Base-by-base conservation (phyloP, 2,113 vertebrate genomes). In the Beaufortia kweichowensis region DNA sequence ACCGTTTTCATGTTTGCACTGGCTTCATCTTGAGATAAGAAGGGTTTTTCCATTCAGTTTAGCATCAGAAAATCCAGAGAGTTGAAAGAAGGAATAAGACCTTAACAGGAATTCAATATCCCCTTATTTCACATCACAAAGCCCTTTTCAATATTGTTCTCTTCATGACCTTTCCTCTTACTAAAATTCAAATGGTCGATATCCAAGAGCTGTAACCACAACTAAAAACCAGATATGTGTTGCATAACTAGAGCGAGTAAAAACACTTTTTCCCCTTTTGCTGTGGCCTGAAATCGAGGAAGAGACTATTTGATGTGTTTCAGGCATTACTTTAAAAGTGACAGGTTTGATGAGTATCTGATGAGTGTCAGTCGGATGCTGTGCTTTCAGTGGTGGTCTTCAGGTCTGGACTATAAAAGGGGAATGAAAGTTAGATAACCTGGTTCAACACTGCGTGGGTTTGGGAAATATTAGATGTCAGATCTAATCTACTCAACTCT, bases 391-490 rank as follows among this genome's bases (percentile, higher is more conserved):
- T 53, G 61, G 55, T 61, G 48, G 53, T 67, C 55, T 63, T 50
- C 21, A 62, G 66, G 41, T 43, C 53, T 79, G 29, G n/a, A 53
- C 50, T 78, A 60, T 48, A 55, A 28, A 75, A 24, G 21, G 46
- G 55, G 35, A 57, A 72, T 31, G 56, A 35, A 15, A 57, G 15
- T 62, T 71, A 75, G 41, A 84, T 62, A 60, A 67, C 56, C 55
- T 59, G 31, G 69, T 59, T 59, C 33, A 64, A 70, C 71, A 61
- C 78, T 62, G 65, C 35, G 53, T 57, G 63, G 75, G 70, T 69
- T 69, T 70, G 56, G 64, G 65, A 53, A 76, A 68, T 66, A 77
- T 75, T 70, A 31, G 23, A 66, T 79, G 81, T 82, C 77, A 72
- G 43, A 63, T 82, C 24, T 75, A 70, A 71, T 78, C 65, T 66